Conservation (phyloP, 2,797 vertebrate genomes). For the Gobionotothen gibberifrons region DNA sequence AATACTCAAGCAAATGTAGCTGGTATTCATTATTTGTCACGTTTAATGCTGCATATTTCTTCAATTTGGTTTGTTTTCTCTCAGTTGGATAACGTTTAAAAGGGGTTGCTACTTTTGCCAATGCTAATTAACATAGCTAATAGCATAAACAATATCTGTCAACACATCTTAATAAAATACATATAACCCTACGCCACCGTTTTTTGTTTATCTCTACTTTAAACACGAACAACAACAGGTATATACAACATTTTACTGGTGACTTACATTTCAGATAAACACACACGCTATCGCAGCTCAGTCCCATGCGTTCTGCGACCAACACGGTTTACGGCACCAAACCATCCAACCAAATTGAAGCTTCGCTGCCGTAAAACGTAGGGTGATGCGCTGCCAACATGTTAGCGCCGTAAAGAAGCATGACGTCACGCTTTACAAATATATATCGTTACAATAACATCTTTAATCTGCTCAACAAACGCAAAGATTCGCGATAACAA, state of each 20-base stretch:
- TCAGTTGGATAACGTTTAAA: too few relatives aligned
- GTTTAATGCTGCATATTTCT: neutral
- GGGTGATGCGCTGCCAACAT: constrained; percentile 11
- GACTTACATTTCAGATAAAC: constrained; percentile 43
- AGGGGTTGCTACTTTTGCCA: too few relatives aligned
- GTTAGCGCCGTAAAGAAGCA: accelerated
- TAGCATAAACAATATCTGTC: neutral
- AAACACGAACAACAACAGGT: accelerated
- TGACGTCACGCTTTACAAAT: too few relatives aligned
- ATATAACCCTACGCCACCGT: accelerated
- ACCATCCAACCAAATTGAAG: constrained; percentile 33
- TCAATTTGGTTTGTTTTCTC: neutral
- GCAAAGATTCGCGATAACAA: too few relatives aligned
- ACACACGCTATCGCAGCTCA: constrained; percentile 14
- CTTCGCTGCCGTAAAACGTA: constrained; percentile 46
- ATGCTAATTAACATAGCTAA: neutral
- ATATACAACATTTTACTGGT: accelerated
- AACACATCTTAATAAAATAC: neutral
- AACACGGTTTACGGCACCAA: constrained; percentile 59
- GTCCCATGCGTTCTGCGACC: constrained; percentile 46
- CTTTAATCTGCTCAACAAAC: too few relatives aligned
- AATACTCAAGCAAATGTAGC: too few relatives aligned
- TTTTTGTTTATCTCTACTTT: neutral
- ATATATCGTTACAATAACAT: too few relatives aligned
- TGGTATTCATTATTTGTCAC: neutral